phyloP scores from a whole-genome alignment of 2,888 invertebrate genomes.

The Adelphocoris suturalis region DNA sequence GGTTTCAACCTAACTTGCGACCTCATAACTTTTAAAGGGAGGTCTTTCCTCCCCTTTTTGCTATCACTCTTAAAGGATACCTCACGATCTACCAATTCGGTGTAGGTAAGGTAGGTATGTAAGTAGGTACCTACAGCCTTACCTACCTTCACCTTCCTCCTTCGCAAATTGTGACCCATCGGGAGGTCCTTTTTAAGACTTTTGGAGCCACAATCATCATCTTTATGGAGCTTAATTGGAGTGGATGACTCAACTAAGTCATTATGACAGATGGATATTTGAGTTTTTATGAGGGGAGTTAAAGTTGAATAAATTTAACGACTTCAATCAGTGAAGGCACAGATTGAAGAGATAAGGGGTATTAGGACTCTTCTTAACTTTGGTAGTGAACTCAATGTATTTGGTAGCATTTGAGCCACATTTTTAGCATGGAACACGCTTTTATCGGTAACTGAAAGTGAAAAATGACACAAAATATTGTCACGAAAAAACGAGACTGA shows the following conservation, averaged over 20 bases:
- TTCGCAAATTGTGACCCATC: background rate
- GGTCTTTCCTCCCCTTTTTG: background rate
- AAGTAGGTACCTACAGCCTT: background rate
- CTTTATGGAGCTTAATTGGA: slow-evolving; percentile 3
- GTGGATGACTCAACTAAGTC: background rate
- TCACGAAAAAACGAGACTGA: no score
- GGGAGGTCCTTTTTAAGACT: background rate
- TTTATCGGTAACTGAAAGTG: no score
- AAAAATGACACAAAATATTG: no score
- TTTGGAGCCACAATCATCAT: background rate
- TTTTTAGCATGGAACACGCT: no score
- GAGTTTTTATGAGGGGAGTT: background rate
- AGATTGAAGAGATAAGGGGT: no score
- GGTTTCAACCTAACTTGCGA: slow-evolving; percentile 39
- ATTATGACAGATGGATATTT: background rate
- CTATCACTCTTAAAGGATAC: background rate
- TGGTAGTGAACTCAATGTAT: no score
- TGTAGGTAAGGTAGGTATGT: no score
- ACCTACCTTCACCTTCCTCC: background rate
- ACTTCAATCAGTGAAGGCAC: no score
- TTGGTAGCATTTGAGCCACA: no score
- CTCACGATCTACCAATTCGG: background rate
- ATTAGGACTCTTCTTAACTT: no score
- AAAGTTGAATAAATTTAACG: background rate
- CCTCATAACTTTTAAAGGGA: slow-evolving; percentile 40